These are phyloP conservation scores for Bostrychus sinensis DNA, from an alignment of 2,113 vertebrate genomes.

Conservation along the genomic window DNA sequence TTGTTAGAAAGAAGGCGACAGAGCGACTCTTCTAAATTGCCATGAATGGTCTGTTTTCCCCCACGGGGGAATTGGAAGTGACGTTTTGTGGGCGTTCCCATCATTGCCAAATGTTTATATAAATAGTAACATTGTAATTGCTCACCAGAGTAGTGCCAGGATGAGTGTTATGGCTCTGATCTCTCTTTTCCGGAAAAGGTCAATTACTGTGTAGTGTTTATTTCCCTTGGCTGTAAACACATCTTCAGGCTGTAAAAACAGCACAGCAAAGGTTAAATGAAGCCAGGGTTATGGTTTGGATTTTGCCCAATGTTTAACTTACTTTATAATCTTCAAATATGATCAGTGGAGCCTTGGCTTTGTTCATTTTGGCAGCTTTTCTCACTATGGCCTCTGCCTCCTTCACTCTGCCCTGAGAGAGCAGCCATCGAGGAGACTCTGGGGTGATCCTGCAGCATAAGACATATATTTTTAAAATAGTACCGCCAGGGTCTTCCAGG, in stretches of 20 bases:
- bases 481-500: too few relatives aligned
- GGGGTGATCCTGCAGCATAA: slow-evolving; percentile 85
- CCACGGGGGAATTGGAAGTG: too few relatives aligned
- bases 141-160: slow-evolving; percentile 86
- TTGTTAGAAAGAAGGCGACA: too few relatives aligned
- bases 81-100: too few relatives aligned
- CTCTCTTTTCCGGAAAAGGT: slow-evolving; percentile 79
- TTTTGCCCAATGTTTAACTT: too few relatives aligned
- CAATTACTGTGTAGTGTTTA: slow-evolving; percentile 72
- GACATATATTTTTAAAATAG: too few relatives aligned
- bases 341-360: slow-evolving; percentile 74
- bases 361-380: slow-evolving; percentile 85
- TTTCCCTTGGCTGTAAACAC: neutral
- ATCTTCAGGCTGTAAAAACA: slow-evolving; percentile 35
- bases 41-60: too few relatives aligned
- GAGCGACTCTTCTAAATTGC: too few relatives aligned
- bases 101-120: too few relatives aligned
- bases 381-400: slow-evolving; percentile 87
- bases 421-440: slow-evolving; percentile 91
- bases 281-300: too few relatives aligned
- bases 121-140: too few relatives aligned
- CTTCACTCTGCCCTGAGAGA: slow-evolving; percentile 84
- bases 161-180: slow-evolving; percentile 82
- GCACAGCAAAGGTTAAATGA: too few relatives aligned
- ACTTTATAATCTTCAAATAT: slow-evolving; percentile 80